Base-by-base conservation (phyloP, 2,797 vertebrate genomes). In the Ptychadena robeensis region DNA sequence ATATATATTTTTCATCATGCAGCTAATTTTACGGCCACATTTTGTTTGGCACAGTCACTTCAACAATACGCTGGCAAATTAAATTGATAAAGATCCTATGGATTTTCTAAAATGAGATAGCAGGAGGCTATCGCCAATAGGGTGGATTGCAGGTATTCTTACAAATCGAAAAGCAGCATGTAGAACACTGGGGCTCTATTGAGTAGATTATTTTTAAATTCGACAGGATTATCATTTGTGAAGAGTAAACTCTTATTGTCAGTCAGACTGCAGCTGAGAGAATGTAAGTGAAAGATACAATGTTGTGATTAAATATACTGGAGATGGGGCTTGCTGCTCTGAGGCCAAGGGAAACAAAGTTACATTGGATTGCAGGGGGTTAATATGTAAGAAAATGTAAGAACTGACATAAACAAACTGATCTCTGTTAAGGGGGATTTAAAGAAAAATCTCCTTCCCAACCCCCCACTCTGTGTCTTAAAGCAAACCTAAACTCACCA, bases 151-250 rank as follows among this genome's bases (percentile, higher is more conserved):
- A 76, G 66, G 72, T 76, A 82, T 74, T 82, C 69, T 82, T 63
- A 82, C 76, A 82, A 82, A 82, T 40, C 70, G 73, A 70, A 76
- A 69, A 67, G 11, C 81, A 82, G 81, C 81, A 76, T 74, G 81
- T 40, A 57, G 66, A 38, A 40, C 27, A 61, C 44, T 69, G 53
- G 27, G 2, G 48, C 73, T 40, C 73, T 48, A 66, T 59, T 27
- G 48, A 70, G 81, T 82, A 76, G 72, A 82, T 82, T 82, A 69
- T 66, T 69, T 64, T 74, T 61, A 76, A 68, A 82, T 82, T 76
- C 66, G 32, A 63, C 53, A 25, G 73, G 80, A 75, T 74, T 75
- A 82, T 75, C 53, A 76, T 76, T 69, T 76, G 64, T 40, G 34
- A 40, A 68, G 44, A 82, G 72, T 35, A 53, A 82, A 82, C 68